Evolutionary conservation across 2,888 invertebrate genomes (phyloP), one percentile per base, ranked within the genome.

Genomic region (Nasonovia ribisnigri): DNA sequence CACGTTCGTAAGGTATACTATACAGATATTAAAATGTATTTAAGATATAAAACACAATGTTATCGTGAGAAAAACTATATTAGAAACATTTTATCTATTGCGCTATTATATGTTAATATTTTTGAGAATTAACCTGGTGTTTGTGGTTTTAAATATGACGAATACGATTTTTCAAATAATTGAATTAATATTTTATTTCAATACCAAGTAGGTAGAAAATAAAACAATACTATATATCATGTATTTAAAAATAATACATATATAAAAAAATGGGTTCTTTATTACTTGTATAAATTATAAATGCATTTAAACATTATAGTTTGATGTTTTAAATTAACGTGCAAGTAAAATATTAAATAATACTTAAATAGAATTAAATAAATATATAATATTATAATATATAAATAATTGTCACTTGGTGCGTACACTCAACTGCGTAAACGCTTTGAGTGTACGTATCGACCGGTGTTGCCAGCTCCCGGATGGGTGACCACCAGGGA

Each of bases 1-100:
- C 94, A 96, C 96, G 10, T 96, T 96, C 94, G 96, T 96, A 95
- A 96, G 96, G 96, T 96, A 95, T 95, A 95, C 94, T 4, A 42
- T 26, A 36, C 16, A 43, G 26, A 90, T 89, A 24, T 60, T 60
- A 46, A 46, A 43, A 48, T n/a, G 16, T 48, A 48, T 86, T 46
- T 86, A 13, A 86, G 13, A 48, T 16, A 86, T 86, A 43, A 86
- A 11, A 16, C 29, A 86, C 48, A 4, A 13, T 86, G n/a, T 43
- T n/a, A 86, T 86, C 13, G 29, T 48, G 20, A 36, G 24, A 36
- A 36, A 20, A 20, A 20, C 8, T 6, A 1, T 36, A 8, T 77
- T 3, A 20, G 36, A 77, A 77, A 77, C 0, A 20, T 77, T 5
- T 67, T 77, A 77, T 20, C 5, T 20, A 77, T 20, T 16, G 36